Base-by-base conservation (phyloP, 2,888 invertebrate genomes). In the Blastobasis lacticolella region DNA sequence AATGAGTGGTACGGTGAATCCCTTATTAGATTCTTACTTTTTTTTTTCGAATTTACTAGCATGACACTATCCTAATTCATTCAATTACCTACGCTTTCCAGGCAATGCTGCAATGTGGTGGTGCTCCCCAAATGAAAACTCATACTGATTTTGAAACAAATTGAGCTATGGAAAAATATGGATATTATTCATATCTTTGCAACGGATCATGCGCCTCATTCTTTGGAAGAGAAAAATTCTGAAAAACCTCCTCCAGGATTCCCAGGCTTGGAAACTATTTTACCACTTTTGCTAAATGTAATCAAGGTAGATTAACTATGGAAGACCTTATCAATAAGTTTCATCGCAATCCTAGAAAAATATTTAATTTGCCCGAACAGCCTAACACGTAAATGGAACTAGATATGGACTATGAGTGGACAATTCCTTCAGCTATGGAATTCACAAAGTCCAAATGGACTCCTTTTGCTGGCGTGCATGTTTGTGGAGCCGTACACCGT, bases 161-260 rank as follows among this genome's bases (percentile, higher is more conserved):
- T 97, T 63, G 97, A 98, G 6, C 89, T 99, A n/a, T 99, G 99
- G 99, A 97, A 97, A 62, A 97, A 99, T 81, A 84, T 99, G 70
- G 94, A 96, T 62, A 89, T 95, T 7, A 99, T 99, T 63, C 99
- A 99, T 87, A 94, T 97, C 54, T 99, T 99, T 86, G 99, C 99
- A 5, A 99, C 99, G 0, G 99, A 99, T 81, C 99, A 99, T 80
- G 99, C 99, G 1, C 99, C 99, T 0, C 99, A 99, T 74, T 93
- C 97, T 0, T 85, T 94, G 4, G 93, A 93, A 64, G 99, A 99
- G 78, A 99, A 99, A 80, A 89, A 90, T 43, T 91, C 93, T 5
- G 91, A 90, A 7, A 93, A 92, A 50, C 94, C 97, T 10, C 97
- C 97, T 6, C 98, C 98, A 1, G 99, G 98, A 0, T 99, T 94